A percentile compares a stretch with the other conserved stretches of the same genome.
phyloP scores from a whole-genome alignment of 2,797 vertebrate genomes.

The Oreochromis mossambicus region DNA sequence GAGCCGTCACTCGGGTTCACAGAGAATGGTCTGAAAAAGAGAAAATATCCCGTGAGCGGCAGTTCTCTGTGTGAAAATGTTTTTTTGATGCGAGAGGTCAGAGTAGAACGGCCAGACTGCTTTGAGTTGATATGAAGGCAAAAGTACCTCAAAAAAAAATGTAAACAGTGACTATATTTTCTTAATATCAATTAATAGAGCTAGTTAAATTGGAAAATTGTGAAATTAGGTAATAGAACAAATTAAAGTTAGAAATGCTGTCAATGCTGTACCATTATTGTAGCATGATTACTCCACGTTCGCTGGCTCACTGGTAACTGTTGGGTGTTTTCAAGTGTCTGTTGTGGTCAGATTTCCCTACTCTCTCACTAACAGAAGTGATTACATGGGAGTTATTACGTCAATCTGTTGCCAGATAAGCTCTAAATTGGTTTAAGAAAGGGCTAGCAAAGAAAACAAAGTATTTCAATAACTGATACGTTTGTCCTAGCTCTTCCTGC shows the following conservation, averaged over 20 bases:
- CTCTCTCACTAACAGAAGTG: neutral
- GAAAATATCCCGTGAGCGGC: neutral
- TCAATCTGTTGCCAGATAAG: neutral
- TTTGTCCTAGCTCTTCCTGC: neutral
- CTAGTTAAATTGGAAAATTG: neutral
- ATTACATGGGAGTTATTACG: neutral
- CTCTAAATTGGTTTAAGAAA: neutral
- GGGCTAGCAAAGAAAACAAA: neutral
- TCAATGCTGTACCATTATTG: neutral
- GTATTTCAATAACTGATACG: neutral
- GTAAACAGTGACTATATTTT: neutral
- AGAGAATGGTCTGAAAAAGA: neutral
- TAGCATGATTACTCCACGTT: neutral
- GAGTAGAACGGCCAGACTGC: neutral
- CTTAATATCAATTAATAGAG: neutral
- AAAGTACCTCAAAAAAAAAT: neutral
- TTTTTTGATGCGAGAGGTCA: neutral
- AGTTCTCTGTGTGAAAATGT: neutral
- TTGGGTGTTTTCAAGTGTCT: neutral
- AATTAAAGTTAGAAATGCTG: neutral
- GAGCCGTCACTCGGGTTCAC: neutral
- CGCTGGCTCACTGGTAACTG: neutral
- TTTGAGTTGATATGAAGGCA: neutral
- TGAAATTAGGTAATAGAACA: neutral
- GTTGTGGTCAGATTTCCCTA: neutral